phyloP scores from a whole-genome alignment of 2,888 invertebrate genomes.

The Helleia helle region DNA sequence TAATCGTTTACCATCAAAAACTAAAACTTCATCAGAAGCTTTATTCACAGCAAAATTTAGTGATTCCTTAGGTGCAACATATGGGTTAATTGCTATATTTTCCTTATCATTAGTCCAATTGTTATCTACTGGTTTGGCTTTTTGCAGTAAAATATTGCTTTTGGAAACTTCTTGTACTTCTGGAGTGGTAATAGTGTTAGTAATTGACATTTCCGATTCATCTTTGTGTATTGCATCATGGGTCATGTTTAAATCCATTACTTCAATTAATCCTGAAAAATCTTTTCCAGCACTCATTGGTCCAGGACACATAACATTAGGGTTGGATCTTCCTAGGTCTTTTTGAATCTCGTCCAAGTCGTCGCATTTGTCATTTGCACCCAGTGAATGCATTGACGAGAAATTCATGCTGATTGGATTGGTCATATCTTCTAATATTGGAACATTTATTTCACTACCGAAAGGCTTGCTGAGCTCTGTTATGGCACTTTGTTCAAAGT shows the following conservation, averaged over 20 bases:
- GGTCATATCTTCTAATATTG: conserved; percentile 35
- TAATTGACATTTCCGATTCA: conserved; percentile 56
- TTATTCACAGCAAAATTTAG: conserved; percentile 44
- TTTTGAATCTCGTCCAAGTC: conserved; percentile 52
- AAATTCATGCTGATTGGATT: conserved; percentile 48
- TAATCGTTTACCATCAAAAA: conserved; percentile 54
- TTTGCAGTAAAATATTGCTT: conserved; percentile 20
- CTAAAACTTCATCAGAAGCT: conserved; percentile 41
- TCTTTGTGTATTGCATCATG: conserved; percentile 30
- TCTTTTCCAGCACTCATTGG: conserved; percentile 30
- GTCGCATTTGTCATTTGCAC: conserved; percentile 28
- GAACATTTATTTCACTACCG: conserved; percentile 36
- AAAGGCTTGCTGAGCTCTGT: conserved; percentile 50
- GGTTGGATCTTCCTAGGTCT: conserved; percentile 32
- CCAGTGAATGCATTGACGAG: conserved; percentile 36
- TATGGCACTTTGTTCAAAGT: conserved; percentile 46
- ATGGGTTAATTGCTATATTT: conserved; percentile 53
- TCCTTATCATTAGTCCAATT: conserved; percentile 55
- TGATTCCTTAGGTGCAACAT: conserved; percentile 36
- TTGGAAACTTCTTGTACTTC: conserved; percentile 41
- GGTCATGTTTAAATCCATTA: conserved; percentile 51
- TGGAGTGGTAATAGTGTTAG: conserved; percentile 44
- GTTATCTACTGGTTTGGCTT: conserved; percentile 27
- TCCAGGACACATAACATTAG: conserved; percentile 28
- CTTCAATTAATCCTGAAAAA: conserved; percentile 48